Evolutionary conservation across 2,797 vertebrate genomes (phyloP).

Genomic region (Galaxias olidus): DNA sequence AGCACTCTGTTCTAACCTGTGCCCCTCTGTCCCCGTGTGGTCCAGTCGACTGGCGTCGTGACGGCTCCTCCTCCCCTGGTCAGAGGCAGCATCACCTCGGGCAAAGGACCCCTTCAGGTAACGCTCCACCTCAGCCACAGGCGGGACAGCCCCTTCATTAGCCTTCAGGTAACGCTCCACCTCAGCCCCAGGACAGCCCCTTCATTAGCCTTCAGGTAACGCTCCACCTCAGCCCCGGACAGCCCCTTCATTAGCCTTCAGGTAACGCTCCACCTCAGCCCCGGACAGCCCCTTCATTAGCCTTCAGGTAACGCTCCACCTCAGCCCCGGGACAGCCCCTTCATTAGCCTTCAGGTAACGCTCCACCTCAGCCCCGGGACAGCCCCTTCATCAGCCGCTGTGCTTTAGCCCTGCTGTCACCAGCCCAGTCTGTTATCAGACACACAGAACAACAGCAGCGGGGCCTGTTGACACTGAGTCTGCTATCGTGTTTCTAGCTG

Average conservation of each 20-base stretch:
- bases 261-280: conserved; percentile 68
- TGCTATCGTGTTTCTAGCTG: too few relatives aligned
- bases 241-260: conserved; percentile 65
- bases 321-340: neutral
- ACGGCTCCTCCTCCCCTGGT: conserved; percentile 91
- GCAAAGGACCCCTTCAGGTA: conserved; percentile 90
- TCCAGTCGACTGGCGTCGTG: conserved; percentile 80
- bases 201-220: conserved; percentile 80
- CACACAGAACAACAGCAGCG: too few relatives aligned
- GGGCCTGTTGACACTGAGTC: too few relatives aligned
- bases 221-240: conserved; percentile 11
- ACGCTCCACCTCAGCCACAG: conserved; percentile 30
- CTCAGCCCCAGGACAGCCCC: neutral
- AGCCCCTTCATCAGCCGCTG: too few relatives aligned
- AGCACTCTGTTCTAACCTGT: neutral
- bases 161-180: conserved; percentile 77
- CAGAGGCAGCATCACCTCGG: conserved; percentile 85
- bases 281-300: neutral
- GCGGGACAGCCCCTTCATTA: too few relatives aligned
- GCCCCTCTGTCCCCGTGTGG: neutral
- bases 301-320: conserved; percentile 81
- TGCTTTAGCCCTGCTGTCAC: too few relatives aligned
- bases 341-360: conserved; percentile 81
- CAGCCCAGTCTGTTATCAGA: too few relatives aligned
- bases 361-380: neutral